Base-by-base conservation (phyloP, 2,797 vertebrate genomes). In the Anas bernieri region DNA sequence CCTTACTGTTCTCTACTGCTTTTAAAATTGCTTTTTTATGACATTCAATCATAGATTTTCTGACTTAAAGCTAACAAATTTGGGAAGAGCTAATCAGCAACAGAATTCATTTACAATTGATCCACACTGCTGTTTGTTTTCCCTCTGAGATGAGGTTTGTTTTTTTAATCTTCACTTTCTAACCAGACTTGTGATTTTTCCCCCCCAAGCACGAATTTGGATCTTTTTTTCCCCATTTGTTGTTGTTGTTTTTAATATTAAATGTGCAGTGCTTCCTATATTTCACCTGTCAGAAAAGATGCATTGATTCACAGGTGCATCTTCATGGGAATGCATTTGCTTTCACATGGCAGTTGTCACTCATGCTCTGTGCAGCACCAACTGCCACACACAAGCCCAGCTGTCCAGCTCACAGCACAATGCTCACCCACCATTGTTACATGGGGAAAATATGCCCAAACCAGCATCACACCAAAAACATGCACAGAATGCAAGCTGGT, bases 21-120 rank as follows among this genome's bases (percentile, higher is more conserved):
- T 93, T 92, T 63, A 64, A 86, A 93, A 94, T 90, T 94, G 83
- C 41, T 93, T 80, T 83, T 93, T 91, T 55, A 76, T 81, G 81
- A 63, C 63, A 56, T 37, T 48, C 79, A 61, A 13, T 81, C 91
- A 72, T 9, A 80, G 77, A 64, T 80, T 80, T 88, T 93, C 90
- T 88, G 12, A 74, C 67, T 68, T 67, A 15, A 80, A 95, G 56
- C 89, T 83, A 56, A 90, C 66, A 89, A 59, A 76, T 88, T 75
- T 73, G 72, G 80, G 86, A 88, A 88, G 56, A 86, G 68, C 41
- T 92, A 82, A 94, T 94, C 73, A 93, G 88, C 59, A 90, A 48
- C 78, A 74, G 12, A 79, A 93, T 59, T 76, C 0, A 4, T 72
- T 86, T 83, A n/a, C 74, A 77, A 78, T 62, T 74, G 86, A 86